A percentile compares a stretch with the other conserved stretches of the same genome.
Evolutionary conservation across 2,113 vertebrate species (phyloP).

Genomic region (Heterotilapia buettikoferi): DNA sequence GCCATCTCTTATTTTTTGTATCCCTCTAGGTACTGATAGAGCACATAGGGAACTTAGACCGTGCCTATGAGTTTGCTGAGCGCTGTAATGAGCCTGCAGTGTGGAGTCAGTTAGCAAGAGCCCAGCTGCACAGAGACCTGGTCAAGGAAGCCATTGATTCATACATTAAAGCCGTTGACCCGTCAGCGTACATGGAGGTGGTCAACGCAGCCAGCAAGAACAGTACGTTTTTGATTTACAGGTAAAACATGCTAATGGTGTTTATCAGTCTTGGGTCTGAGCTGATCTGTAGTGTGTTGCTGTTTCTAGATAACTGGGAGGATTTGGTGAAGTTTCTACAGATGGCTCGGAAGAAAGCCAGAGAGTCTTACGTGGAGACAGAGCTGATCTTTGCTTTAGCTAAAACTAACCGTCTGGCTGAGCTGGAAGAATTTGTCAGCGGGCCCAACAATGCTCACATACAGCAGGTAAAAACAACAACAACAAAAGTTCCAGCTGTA

Average conservation of each 20-base stretch:
- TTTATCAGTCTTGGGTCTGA: not conserved
- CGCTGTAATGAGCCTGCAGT: constrained; percentile 83
- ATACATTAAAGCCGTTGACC: constrained; percentile 85
- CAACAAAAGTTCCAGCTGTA: not conserved
- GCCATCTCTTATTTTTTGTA: not conserved
- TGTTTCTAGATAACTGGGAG: constrained; percentile 85
- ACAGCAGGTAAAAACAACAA: constrained; percentile 78
- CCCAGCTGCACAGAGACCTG: constrained; percentile 83
- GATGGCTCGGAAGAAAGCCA: constrained; percentile 87
- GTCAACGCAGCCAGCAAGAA: constrained; percentile 84
- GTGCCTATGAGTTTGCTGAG: constrained; percentile 88
- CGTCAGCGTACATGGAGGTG: constrained; percentile 86
- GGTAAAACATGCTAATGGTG: not conserved
- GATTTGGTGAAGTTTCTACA: constrained; percentile 91
- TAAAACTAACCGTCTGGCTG: constrained; percentile 86
- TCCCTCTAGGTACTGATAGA: constrained; percentile 82
- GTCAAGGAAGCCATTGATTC: constrained; percentile 92
- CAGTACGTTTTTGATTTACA: constrained; percentile 63
- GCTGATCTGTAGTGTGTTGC: not conserved
- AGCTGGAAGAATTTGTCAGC: constrained; percentile 87
- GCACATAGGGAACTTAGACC: constrained; percentile 85
- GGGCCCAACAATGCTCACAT: constrained; percentile 91
- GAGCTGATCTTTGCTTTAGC: constrained; percentile 92
- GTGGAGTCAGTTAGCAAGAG: constrained; percentile 85
- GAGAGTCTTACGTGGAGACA: constrained; percentile 85